A percentile compares a stretch with the other conserved stretches of the same genome.
Conservation (phyloP, 1,140 invertebrate genomes). For the Oscheius sp. region DNA sequence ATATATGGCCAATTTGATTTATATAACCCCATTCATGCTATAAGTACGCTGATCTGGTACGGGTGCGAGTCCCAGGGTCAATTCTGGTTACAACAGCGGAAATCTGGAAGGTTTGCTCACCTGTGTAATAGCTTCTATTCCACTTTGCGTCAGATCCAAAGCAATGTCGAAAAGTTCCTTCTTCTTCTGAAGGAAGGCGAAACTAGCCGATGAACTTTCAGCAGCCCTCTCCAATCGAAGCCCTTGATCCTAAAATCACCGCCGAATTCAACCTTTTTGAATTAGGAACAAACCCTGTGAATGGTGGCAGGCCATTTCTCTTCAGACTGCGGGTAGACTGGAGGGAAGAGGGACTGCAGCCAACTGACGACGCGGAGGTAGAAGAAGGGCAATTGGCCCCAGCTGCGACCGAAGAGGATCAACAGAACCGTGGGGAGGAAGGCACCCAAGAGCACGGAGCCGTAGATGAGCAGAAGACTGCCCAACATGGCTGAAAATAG, state of each 20-base stretch:
- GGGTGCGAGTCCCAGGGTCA: too few relatives aligned
- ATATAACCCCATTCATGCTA: too few relatives aligned
- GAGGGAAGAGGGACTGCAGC: conserved; percentile 13
- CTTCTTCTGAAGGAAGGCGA: not conserved
- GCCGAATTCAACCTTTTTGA: not conserved
- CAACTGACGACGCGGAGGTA: conserved; percentile 6
- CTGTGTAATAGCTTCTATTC: not conserved
- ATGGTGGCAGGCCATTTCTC: not conserved
- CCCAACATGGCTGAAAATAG: conserved; percentile 3
- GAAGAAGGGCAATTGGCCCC: conserved; percentile 18
- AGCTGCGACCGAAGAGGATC: not conserved
- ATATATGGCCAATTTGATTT: too few relatives aligned
- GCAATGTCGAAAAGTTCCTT: not conserved
- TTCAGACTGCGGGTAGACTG: not conserved
- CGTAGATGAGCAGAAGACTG: not conserved
- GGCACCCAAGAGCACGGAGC: not conserved
- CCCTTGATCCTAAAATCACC: not conserved
- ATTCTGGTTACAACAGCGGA: too few relatives aligned
- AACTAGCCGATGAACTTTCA: not conserved
- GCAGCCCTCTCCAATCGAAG: not conserved
- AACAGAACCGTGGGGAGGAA: not conserved
- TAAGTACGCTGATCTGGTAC: too few relatives aligned
- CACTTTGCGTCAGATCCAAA: not conserved
- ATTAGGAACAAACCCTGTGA: not conserved
- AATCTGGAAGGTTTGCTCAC: too few relatives aligned